A percentile compares a stretch with the other conserved stretches of the same genome.
Conservation (phyloP, 1,140 invertebrate species). For the Sminthurinus signatus region DNA sequence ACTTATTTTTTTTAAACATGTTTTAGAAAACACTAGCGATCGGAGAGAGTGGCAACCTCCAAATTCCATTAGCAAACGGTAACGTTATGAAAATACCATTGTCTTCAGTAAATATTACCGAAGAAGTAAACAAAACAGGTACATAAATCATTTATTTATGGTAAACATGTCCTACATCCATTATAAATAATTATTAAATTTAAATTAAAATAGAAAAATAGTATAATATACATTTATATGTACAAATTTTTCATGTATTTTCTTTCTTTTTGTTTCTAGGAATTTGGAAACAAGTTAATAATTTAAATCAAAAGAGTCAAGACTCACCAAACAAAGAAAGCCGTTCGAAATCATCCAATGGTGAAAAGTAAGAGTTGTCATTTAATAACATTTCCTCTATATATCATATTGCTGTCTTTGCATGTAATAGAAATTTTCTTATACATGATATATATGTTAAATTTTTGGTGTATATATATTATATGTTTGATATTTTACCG, state of each 20-base stretch:
- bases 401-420: too few species aligned
- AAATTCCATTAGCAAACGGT: slow-evolving; percentile 81
- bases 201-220: too few species aligned
- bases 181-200: too few species aligned
- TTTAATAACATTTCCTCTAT: too few species aligned
- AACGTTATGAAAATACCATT: slow-evolving; percentile 87
- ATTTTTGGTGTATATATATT: neutral
- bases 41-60: slow-evolving; percentile 58
- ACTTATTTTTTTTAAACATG: neutral
- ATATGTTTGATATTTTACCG: neutral
- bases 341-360: slow-evolving; percentile 20
- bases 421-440: too few species aligned
- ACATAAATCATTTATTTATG: too few species aligned
- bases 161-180: too few species aligned
- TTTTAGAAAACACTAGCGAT: slow-evolving; percentile 36
- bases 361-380: too few species aligned
- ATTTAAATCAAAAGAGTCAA: slow-evolving; percentile 50
- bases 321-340: slow-evolving; percentile 42
- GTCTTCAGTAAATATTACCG: slow-evolving; percentile 81
- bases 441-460: too few species aligned
- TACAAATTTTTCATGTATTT: too few species aligned
- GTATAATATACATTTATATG: too few species aligned
- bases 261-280: too few species aligned
- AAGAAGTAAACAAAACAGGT: slow-evolving; percentile 88
- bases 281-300: slow-evolving; percentile 89